phyloP scores from a whole-genome alignment of 2,797 vertebrate species.

The Lithobates pipiens region DNA sequence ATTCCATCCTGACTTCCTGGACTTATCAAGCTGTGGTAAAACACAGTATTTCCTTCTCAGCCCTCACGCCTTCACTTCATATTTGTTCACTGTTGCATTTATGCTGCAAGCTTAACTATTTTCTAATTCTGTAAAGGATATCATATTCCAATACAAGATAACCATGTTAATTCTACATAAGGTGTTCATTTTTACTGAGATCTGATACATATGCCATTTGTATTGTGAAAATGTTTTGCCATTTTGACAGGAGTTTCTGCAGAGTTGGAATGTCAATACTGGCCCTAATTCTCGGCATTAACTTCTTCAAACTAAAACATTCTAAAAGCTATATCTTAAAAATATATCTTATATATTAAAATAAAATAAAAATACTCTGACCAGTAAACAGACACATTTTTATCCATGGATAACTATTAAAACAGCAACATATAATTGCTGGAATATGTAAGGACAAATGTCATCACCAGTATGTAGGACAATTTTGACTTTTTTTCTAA shows the following conservation, averaged over 20 bases:
- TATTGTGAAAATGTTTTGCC: too few species aligned
- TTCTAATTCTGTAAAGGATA: too few species aligned
- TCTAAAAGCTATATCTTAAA: background rate
- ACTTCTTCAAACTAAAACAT: background rate
- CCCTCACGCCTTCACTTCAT: background rate
- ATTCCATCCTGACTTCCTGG: slow-evolving; percentile 32
- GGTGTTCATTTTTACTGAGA: background rate
- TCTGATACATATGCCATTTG: too few species aligned
- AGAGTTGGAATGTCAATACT: background rate
- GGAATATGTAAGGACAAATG: background rate
- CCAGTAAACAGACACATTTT: background rate
- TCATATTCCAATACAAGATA: too few species aligned
- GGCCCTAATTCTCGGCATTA: background rate
- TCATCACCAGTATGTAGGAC: background rate
- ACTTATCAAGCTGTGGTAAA: background rate
- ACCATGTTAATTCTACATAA: too few species aligned
- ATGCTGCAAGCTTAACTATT: too few species aligned
- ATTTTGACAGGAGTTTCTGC: background rate
- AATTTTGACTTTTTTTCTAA: too few species aligned
- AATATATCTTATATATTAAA: too few species aligned
- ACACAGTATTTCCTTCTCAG: background rate
- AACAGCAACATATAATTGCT: background rate
- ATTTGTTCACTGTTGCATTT: background rate
- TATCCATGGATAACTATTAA: background rate
- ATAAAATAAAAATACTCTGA: background rate